Base-by-base conservation (phyloP, 2,797 vertebrate genomes). In the Borostomias antarcticus region DNA sequence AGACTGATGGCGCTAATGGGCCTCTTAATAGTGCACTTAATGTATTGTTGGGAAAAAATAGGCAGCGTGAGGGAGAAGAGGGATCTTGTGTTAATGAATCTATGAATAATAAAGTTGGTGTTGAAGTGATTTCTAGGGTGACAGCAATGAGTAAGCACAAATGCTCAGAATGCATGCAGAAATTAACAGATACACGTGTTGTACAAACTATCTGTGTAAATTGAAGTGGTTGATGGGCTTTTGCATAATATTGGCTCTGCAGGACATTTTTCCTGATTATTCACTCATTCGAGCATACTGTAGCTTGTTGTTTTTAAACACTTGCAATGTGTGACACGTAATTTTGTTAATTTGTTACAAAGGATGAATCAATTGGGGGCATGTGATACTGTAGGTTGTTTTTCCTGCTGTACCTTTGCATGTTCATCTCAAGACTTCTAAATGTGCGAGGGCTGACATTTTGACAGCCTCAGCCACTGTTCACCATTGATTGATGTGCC, bases 401-500 rank as follows among this genome's bases (percentile, higher is more conserved):
- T 89, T 86, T 88, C 89, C 82, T 74, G 82, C 57, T 71, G 79
- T 65, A 77, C 75, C 82, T 74, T 69, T 67, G 77, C 71, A 57
- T 81, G 78, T 81, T 89, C 85, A 83, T 89, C 81, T 79, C 86
- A 88, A 77, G 87, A 75, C 79, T 88, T 89, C 85, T 88, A 86
- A 89, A 92, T 89, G 85, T 84, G 85, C 77, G 73, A 47, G 73
- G 72, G 57, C 66, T 90, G 89, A 90, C 84, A 73, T 88, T 88
- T 89, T 91, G 90, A 92, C 89, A 88, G 86, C 79, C 84, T 82
- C 76, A 21, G 85, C 85, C 88, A 90, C 86, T 87, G 86, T 86
- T 89, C 83, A 68, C 79, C n/a, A 76, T 81, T 91, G 90, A 93
- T 92, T 90, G 90, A 92, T 93, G 87, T 74, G 72, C 79, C 80